These are phyloP conservation scores for Sigmodon hispidus DNA, from an alignment of 2,113 vertebrate genomes.

Conservation along the genomic window DNA sequence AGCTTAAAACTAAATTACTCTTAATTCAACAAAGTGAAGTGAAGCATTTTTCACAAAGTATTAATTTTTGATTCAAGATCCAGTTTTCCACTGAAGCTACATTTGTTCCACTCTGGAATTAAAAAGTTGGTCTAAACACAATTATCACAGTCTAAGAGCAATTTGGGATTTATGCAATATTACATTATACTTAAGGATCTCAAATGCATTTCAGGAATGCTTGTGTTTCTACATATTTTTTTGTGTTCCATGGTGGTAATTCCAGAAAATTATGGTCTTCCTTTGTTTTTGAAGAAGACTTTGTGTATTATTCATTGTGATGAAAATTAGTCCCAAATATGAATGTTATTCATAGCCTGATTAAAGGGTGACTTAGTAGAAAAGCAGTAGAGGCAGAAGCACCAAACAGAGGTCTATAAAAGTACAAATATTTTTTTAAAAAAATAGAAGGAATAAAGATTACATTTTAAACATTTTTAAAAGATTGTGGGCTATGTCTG, in stretches of 20 bases:
- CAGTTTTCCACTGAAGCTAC: background rate
- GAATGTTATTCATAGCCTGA: background rate
- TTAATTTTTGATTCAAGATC: background rate
- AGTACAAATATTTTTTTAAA: background rate
- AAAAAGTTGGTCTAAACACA: background rate
- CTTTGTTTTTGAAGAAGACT: background rate
- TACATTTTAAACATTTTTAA: background rate
- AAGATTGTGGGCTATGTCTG: background rate
- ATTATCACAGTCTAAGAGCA: background rate
- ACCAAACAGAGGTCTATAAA: background rate
- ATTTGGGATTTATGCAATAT: background rate
- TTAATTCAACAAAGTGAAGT: background rate
- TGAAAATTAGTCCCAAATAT: background rate
- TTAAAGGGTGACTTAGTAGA: background rate
- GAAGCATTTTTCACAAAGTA: background rate
- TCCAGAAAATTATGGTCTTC: background rate
- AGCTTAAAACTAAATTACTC: background rate
- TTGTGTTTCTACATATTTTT: background rate
- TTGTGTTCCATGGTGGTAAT: background rate
- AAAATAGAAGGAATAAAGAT: too few species aligned
- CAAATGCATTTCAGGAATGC: background rate
- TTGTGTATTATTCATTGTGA: background rate
- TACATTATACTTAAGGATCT: background rate
- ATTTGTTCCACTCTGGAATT: background rate
- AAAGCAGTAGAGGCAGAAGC: background rate